Evolutionary conservation across 2,797 vertebrate species (phyloP), one percentile per base, ranked within the genome.

Genomic region (Sebastes oblongus): DNA sequence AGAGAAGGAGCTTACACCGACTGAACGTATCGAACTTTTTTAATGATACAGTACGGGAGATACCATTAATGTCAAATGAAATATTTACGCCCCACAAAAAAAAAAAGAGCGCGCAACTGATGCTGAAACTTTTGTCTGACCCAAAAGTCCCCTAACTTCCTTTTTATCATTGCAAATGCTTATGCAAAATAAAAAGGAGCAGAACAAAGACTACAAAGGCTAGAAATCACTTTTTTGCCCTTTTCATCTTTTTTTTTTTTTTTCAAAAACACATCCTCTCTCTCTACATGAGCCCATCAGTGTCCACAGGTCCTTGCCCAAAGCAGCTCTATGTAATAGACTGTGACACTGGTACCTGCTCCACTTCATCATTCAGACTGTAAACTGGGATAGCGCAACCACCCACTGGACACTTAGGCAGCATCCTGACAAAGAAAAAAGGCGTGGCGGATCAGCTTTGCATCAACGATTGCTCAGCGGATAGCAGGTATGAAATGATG

Each of bases 41-140:
- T 96, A 95, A 96, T 95, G 94, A 95, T 94, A 93, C 79, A 80
- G 79, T 84, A 52, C 36, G 8, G 55, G 58, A 77, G 85, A 87
- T 83, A 86, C 78, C 86, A 58, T 91, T 88, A 90, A 86, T 86
- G 91, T 91, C 89, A 83, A 22, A 91, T 82, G 87, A 85, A 93
- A 92, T 90, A 92, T 93, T 93, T 90, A 88, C 88, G 36, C 54
- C 54, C 58, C 29, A 18, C 18, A 50, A 54, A 54, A 54, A 54
- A 54, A 55, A 22, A 84, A 85, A 82, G 46, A 72, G 71, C 68
- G 24, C 10, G 18, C 56, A 82, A 80, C 65, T 59, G 81, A 78
- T 9, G 77, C 66, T 1, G 10, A 87, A 92, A 93, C 85, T 91
- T 93, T 85, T 22, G n/a, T 42, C 64, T 54, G 82, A 88, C 86